Base-by-base conservation (phyloP, 2,888 invertebrate genomes). In the Tenthredo amoena region DNA sequence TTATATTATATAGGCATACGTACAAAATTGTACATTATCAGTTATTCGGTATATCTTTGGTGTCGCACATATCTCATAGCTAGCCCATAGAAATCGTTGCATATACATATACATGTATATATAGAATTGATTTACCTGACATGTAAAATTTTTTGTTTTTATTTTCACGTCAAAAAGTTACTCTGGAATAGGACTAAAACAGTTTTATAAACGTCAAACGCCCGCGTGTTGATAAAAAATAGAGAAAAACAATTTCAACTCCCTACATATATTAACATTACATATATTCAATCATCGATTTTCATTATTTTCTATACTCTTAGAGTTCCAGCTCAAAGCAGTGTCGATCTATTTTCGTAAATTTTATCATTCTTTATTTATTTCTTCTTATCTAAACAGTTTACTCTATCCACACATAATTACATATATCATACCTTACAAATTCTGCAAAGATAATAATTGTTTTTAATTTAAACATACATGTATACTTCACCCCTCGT, bases 21-120 rank as follows among this genome's bases (percentile, higher is more conserved):
- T 68, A 68, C 31, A 68, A 68, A 68, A 34, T 68, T 68, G 68
- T 12, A 68, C 31, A 31, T 68, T 26, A 34, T 68, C 15, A 68
- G 31, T 26, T 68, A 68, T 21, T 26, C 68, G 15, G 68, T 68
- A 31, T 68, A 26, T 26, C 31, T 68, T 62, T 62, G 26, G 62
- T 62, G 62, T 55, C 55, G n/a, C 55, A 2, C 18, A 55, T n/a
- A n/a, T 18, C n/a, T n/a, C 55, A n/a, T n/a, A 55, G n/a, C n/a
- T 55, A n/a, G 55, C 7, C n/a, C 18, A 50, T 7, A 55, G 55
- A n/a, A 47, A 55, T 55, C 55, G n/a, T 55, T 55, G 18, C 55
- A 6, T n/a, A 7, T 26, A 26, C 26, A 26, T 26, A 26, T n/a
- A n/a, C n/a, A n/a, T 26, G 26, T 26, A 26, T 26, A 26, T 55